Evolutionary conservation across 2,113 vertebrate species (phyloP).

Genomic region (Centrocercus urophasianus): DNA sequence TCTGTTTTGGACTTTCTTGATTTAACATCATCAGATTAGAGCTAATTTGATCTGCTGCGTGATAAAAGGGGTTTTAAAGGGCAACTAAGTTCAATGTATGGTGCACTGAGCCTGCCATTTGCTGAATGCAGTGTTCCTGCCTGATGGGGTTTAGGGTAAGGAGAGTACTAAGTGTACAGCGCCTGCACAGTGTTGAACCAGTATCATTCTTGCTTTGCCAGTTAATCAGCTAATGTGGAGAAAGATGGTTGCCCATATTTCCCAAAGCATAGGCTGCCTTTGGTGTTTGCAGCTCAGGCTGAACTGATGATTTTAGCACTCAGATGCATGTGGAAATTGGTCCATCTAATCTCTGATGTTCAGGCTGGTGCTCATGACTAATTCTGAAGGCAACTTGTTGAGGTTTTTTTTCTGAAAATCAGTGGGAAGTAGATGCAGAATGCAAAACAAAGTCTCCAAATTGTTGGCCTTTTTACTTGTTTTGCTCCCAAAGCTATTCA

Average conservation of each 20-base stretch:
- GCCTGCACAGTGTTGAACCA: not conserved
- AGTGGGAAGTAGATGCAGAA: not conserved
- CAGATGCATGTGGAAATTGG: not conserved
- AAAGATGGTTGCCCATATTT: not conserved
- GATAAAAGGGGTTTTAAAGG: not conserved
- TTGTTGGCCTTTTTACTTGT: not conserved
- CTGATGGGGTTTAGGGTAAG: not conserved
- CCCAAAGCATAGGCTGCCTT: not conserved
- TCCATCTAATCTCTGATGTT: not conserved
- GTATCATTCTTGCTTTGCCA: not conserved
- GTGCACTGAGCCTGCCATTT: not conserved
- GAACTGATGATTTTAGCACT: not conserved
- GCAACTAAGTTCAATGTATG: not conserved
- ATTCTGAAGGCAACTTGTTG: not conserved
- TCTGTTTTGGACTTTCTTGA: not conserved
- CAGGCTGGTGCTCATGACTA: not conserved
- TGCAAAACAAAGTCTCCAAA: not conserved
- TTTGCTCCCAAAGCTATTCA: not conserved
- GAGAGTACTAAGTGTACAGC: not conserved
- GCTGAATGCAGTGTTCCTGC: fast-evolving
- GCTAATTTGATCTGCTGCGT: not conserved
- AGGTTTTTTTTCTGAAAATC: not conserved
- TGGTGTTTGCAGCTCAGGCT: not conserved
- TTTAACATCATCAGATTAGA: not conserved
- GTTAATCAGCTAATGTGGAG: not conserved